These are phyloP conservation scores for Plestiodon gilberti DNA, from an alignment of 2,113 vertebrate genomes.

Conservation along the genomic window DNA sequence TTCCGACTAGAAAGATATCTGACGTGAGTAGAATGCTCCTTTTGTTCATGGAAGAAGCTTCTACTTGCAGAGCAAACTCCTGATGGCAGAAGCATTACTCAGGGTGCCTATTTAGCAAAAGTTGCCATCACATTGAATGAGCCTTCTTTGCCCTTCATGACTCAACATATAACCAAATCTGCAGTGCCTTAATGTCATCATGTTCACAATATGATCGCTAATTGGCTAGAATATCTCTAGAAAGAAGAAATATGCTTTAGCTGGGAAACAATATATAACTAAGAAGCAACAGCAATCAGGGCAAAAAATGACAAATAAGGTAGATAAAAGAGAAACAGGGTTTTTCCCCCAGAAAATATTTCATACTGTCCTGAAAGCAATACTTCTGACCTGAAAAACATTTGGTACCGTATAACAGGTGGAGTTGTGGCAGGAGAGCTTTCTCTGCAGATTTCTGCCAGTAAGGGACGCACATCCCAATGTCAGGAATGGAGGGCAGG, in stretches of 20 bases:
- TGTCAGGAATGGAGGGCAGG: neutral
- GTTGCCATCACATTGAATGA: neutral
- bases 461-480: no score
- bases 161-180: neutral
- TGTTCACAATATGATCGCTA: no score
- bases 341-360: neutral
- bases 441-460: neutral
- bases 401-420: neutral
- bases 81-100: no score
- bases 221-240: neutral
- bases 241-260: neutral
- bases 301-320: neutral
- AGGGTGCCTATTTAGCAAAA: neutral
- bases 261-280: neutral
- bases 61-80: no score
- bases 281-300: neutral
- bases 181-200: neutral
- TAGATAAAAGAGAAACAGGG: neutral
- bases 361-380: neutral
- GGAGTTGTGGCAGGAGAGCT: no score
- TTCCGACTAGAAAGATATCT: no score
- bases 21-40: no score
- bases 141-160: neutral
- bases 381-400: neutral
- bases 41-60: no score